These are phyloP conservation scores for Gallinago solitaria DNA, from an alignment of 2,797 vertebrate species.

Conservation along the genomic window DNA sequence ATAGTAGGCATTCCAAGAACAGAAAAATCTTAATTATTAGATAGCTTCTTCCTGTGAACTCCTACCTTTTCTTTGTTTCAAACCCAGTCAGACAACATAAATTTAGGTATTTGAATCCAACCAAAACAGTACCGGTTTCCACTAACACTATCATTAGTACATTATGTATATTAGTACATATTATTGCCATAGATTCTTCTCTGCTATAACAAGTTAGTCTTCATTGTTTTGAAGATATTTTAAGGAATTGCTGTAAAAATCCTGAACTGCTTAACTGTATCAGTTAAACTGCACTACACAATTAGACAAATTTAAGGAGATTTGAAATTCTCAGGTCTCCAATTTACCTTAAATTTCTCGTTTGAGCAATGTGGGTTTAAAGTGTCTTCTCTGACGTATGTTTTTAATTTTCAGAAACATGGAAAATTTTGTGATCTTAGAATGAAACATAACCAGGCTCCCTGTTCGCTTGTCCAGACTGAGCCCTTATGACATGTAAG, in stretches of 20 bases:
- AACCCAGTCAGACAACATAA: background rate
- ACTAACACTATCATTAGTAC: background rate
- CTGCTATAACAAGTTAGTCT: background rate
- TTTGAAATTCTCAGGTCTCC: background rate
- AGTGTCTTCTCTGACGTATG: background rate
- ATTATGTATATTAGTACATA: background rate
- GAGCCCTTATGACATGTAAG: background rate
- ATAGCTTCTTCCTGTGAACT: background rate
- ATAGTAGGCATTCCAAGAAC: background rate
- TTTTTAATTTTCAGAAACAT: background rate
- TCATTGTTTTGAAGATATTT: background rate
- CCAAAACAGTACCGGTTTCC: background rate
- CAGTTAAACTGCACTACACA: background rate
- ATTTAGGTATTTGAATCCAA: background rate
- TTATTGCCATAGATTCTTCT: background rate
- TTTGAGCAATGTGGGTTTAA: background rate
- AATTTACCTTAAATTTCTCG: background rate
- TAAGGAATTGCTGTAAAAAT: background rate
- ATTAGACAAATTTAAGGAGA: background rate
- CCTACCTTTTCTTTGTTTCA: background rate
- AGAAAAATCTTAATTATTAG: background rate
- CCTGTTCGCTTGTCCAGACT: background rate
- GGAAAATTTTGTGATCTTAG: background rate
- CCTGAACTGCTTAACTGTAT: background rate
- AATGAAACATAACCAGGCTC: background rate